phyloP scores from a whole-genome alignment of 2,113 vertebrate species.

The Tyto alba region DNA sequence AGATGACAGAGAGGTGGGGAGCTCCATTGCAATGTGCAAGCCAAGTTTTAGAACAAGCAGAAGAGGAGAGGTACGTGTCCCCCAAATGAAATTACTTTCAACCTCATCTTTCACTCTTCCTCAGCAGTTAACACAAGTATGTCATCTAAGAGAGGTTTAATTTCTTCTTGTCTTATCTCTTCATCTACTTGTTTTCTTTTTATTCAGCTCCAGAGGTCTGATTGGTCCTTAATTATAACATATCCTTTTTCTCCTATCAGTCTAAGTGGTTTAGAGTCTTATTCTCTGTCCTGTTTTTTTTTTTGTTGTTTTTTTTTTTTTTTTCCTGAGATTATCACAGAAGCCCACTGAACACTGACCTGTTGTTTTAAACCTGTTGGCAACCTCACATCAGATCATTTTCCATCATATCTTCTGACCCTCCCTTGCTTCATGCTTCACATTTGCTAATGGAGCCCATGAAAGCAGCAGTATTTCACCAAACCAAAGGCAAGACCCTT shows the following conservation, averaged over 20 bases:
- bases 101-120: neutral
- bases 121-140: neutral
- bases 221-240: slow-evolving; percentile 4
- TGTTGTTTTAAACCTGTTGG: neutral
- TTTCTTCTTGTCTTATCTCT: neutral
- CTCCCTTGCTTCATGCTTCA: neutral
- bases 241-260: neutral
- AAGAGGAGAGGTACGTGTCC: neutral
- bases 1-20: neutral
- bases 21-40: neutral
- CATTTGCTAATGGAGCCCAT: neutral
- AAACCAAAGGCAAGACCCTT: neutral
- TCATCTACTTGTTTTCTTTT: neutral
- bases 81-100: neutral
- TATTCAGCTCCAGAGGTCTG: neutral
- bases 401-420: neutral
- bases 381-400: neutral
- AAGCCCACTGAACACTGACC: neutral
- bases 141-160: neutral
- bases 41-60: neutral
- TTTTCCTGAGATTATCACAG: neutral
- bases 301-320: neutral
- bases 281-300: neutral
- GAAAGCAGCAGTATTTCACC: neutral
- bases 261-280: neutral